A percentile compares a stretch with the other conserved stretches of the same genome.
Conservation (phyloP, 2,797 vertebrate species). For the Percopsis omiscomaycus region DNA sequence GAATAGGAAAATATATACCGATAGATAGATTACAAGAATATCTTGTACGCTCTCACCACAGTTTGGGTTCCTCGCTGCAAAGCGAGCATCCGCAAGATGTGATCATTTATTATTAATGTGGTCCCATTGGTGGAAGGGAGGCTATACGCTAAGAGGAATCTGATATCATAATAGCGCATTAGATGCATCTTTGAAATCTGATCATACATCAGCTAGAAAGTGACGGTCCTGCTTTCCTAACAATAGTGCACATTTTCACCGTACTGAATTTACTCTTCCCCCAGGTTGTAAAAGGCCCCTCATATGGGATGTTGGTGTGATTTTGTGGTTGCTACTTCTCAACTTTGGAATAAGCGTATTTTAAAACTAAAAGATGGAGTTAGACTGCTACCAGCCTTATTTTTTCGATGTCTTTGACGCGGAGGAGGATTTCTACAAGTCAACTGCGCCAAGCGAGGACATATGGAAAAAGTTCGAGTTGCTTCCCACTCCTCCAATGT, state of each 20-base stretch:
- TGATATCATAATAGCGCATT: conserved; percentile 31
- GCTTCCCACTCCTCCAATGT: conserved; percentile 88
- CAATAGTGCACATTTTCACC: conserved; percentile 20
- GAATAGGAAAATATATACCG: neutral
- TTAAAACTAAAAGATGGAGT: conserved; percentile 81
- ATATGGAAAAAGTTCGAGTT: conserved; percentile 99
- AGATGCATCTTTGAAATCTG: conserved; percentile 38
- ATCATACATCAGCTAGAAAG: conserved; percentile 23
- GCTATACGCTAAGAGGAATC: conserved; percentile 23
- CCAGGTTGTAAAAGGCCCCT: conserved; percentile 35
- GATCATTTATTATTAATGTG: conserved; percentile 61
- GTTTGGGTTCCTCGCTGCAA: conserved; percentile 28
- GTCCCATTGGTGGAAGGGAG: conserved; percentile 52
- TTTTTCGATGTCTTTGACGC: conserved; percentile 87
- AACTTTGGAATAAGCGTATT: conserved; percentile 54
- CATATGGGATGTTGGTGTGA: conserved; percentile 20
- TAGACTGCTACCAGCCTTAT: conserved; percentile 87
- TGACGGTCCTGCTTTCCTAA: conserved; percentile 17
- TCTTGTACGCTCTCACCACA: conserved; percentile 16
- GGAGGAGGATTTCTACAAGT: conserved; percentile 92
- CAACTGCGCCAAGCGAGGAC: conserved; percentile 93
- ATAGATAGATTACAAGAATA: conserved; percentile 25
- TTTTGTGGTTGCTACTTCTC: conserved; percentile 7
- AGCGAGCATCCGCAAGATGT: conserved; percentile 56
- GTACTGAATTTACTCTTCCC: conserved; percentile 28